Base-by-base conservation (phyloP, 2,888 invertebrate genomes). In the Cerastis leucographa region DNA sequence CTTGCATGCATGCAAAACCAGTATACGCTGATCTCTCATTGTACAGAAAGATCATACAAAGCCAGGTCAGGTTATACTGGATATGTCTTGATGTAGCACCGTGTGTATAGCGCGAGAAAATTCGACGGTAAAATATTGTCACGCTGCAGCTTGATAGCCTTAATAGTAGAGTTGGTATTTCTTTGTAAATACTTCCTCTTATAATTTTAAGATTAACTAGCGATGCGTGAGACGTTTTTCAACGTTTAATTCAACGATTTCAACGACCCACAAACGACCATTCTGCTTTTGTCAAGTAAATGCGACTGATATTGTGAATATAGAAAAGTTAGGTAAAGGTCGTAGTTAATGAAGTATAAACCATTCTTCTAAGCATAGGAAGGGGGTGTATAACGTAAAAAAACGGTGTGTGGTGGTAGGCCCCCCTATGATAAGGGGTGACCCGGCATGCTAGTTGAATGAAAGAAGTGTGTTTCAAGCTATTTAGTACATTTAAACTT, bases 271-370 rank as follows among this genome's bases (percentile, higher is more conserved):
- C 56, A 40, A 78, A 76, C 62, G 70, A 85, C 71, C 64, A 78
- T 67, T 78, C 44, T 29, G 68, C 76, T 84, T 74, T 71, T 76
- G 61, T 86, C 71, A 61, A 66, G 67, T 72, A 80, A 74, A 77
- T 75, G 74, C 84, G 86, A 86, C 85, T 86, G 84, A 83, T 80
- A 83, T 54, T 86, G 84, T 83, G 73, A 64, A 86, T 83, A 83
- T 83, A 86, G 74, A 66, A 59, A 71, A 22, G 40, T 78, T 79
- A 79, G 66, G 14, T 77, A 25, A 17, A 74, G 66, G 69, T 84
- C 74, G 75, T 71, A 19, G 44, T 56, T 66, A 49, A 73, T 65
- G 25, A 46, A 65, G 59, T 68, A 61, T 61, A 17, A 44, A 61
- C 7, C 40, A 56, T 56, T 71, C 42, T 66, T 70, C 14, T 29